Percentiles rank a stretch among this genome's conserved stretches.
These are phyloP conservation scores for Sinodicranocentrus sp. DNA, from an alignment of 2,888 invertebrate species.

Conservation along the genomic window DNA sequence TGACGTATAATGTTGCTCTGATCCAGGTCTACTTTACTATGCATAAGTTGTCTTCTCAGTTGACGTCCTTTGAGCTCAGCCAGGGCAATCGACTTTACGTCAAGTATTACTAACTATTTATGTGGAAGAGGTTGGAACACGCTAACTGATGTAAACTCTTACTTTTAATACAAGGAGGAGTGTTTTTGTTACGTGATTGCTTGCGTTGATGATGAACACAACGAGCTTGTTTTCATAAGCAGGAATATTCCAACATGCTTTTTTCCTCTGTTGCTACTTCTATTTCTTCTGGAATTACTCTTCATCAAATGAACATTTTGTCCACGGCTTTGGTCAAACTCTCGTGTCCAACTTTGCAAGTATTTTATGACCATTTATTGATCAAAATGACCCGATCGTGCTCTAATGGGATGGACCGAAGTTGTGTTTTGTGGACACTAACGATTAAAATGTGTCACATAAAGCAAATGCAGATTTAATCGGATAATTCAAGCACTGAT, in stretches of 20 bases:
- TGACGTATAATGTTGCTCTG: slow-evolving; percentile 44
- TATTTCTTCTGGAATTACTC: not conserved
- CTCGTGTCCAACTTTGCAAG: not conserved
- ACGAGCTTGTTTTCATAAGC: not conserved
- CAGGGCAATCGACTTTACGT: slow-evolving; percentile 38
- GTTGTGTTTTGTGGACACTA: not conserved
- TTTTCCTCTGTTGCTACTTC: not conserved
- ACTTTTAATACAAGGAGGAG: not conserved
- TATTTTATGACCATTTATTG: slow-evolving; percentile 15
- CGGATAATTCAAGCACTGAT: not conserved
- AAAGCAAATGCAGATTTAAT: not conserved
- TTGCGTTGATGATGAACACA: not conserved
- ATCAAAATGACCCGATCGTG: no score
- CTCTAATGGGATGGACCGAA: not conserved
- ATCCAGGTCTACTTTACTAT: slow-evolving; percentile 57
- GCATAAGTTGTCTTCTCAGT: slow-evolving; percentile 47
- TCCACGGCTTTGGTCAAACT: not conserved
- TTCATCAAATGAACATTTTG: not conserved
- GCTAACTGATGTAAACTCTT: not conserved
- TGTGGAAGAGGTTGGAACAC: not conserved
- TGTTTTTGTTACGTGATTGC: slow-evolving; percentile 29
- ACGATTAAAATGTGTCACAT: not conserved
- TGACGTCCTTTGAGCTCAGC: slow-evolving; percentile 27
- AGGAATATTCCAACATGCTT: not conserved
- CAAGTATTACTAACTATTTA: not conserved